A percentile compares a stretch with the other conserved stretches of the same genome.
Conservation (phyloP, 2,797 vertebrate species). For the Notamacropus eugenii region DNA sequence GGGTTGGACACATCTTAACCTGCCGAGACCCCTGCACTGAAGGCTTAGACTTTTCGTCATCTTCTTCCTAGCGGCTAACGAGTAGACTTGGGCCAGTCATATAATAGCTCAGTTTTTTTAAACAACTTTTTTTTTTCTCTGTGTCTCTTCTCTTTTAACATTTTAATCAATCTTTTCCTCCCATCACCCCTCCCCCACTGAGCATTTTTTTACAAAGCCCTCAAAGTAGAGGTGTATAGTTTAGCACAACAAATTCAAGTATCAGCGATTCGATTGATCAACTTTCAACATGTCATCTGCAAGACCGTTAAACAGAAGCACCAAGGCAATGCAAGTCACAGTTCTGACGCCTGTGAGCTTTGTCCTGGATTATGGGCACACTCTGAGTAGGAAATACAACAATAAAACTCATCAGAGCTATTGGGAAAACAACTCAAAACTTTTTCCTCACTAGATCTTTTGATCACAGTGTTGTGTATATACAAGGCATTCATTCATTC, state of each 20-base stretch:
- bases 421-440: neutral
- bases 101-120: neutral
- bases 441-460: neutral
- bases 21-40: neutral
- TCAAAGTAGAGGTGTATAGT: neutral
- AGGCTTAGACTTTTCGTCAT: neutral
- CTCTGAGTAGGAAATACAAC: neutral
- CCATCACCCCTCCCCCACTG: neutral
- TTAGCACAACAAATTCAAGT: neutral
- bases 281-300: neutral
- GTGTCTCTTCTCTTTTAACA: neutral
- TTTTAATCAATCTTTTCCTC: neutral
- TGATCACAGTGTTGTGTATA: neutral
- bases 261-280: neutral
- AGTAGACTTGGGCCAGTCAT: neutral
- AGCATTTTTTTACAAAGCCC: neutral
- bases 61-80: neutral
- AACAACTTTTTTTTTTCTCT: neutral
- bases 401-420: neutral
- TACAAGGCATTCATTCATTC: neutral
- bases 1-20: neutral
- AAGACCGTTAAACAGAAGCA: neutral
- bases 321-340: neutral
- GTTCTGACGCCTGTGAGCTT: neutral
- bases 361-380: neutral